phyloP scores from a whole-genome alignment of 2,113 vertebrate species.

The Noctilio leporinus region DNA sequence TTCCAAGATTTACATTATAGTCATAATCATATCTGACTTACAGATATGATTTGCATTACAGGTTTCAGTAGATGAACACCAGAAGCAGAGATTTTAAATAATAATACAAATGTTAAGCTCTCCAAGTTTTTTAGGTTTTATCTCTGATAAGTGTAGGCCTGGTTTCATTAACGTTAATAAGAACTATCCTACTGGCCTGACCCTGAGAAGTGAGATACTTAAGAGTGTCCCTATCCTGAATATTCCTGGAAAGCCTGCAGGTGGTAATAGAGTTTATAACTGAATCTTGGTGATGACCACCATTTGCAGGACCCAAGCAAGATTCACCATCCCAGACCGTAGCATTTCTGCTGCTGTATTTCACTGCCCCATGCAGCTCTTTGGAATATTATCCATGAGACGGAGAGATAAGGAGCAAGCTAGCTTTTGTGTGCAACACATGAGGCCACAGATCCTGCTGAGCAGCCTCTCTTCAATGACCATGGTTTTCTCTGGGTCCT shows the following conservation, averaged over 20 bases:
- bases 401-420: not conserved
- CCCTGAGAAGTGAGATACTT: not conserved
- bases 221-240: not conserved
- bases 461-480: not conserved
- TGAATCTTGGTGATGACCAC: not conserved
- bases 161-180: not conserved
- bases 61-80: not conserved
- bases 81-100: not conserved
- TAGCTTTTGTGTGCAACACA: fast-evolving
- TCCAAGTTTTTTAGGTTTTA: not conserved
- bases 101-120: not conserved
- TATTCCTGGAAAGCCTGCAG: not conserved
- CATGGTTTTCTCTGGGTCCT: not conserved
- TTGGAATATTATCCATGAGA: not conserved
- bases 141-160: not conserved
- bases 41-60: not conserved
- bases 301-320: not conserved
- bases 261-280: not conserved
- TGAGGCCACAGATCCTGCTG: not conserved
- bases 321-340: not conserved
- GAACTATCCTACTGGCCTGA: not conserved
- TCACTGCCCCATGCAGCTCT: not conserved
- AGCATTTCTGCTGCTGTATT: not conserved
- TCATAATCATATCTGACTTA: too few relatives aligned
- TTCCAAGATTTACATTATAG: not conserved